A percentile compares a stretch with the other conserved stretches of the same genome.
Conservation (phyloP, 2,113 vertebrate genomes). For the Xiphorhynchus elegans region DNA sequence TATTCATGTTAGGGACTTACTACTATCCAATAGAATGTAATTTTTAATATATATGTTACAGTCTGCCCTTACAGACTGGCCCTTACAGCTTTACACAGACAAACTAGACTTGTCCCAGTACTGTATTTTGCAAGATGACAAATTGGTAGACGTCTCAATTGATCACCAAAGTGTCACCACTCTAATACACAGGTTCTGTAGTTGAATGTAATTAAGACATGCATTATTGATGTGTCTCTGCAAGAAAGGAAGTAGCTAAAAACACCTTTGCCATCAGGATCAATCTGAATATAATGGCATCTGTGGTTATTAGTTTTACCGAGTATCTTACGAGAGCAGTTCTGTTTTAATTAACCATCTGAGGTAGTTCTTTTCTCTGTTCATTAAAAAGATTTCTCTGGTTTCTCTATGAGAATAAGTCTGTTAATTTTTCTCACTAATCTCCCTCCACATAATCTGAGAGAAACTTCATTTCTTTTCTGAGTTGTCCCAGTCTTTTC, state of each 20-base stretch:
- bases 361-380: neutral
- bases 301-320: neutral
- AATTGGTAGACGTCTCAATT: neutral
- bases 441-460: neutral
- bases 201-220: conserved; percentile 39
- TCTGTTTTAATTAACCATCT: neutral
- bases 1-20: neutral
- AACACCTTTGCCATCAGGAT: neutral
- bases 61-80: neutral
- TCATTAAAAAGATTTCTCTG: neutral
- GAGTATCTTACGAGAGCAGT: neutral
- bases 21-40: neutral
- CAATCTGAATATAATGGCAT: neutral
- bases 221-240: conserved; percentile 34
- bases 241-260: conserved; percentile 9
- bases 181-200: neutral
- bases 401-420: neutral
- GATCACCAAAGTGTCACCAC: neutral
- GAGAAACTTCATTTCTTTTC: neutral
- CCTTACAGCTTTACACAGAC: neutral
- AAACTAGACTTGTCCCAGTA: neutral
- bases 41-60: neutral
- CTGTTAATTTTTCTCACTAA: neutral
- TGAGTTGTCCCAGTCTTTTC: neutral
- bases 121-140: neutral